Percentiles rank a stretch among this genome's conserved stretches.
These are phyloP conservation scores for Drosophila anomalipes DNA, from an alignment of 2,888 invertebrate species.

Conservation along the genomic window DNA sequence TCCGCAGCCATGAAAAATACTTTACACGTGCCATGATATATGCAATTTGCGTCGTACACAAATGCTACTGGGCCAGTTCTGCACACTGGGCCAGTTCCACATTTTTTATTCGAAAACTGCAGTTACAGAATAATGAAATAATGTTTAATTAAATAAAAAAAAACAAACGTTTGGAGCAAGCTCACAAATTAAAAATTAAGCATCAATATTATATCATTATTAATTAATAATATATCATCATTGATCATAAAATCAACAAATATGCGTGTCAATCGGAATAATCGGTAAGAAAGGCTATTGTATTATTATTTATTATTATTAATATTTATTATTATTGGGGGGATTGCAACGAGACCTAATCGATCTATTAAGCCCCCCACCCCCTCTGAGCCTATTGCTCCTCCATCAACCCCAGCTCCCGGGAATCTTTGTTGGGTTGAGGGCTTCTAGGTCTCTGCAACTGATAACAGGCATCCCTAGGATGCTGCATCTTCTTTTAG, in stretches of 20 bases:
- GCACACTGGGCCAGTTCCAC: neutral
- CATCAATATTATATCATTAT: no score
- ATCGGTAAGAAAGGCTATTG: no score
- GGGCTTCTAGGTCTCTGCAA: neutral
- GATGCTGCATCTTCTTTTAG: neutral
- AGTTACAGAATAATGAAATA: neutral
- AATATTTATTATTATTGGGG: no score
- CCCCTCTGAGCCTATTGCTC: neutral
- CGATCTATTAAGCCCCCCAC: neutral
- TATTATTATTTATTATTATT: no score
- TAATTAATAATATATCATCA: no score
- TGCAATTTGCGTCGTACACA: constrained; percentile 25
- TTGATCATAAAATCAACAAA: neutral
- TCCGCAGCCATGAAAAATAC: constrained; percentile 41
- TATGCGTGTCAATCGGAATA: no score
- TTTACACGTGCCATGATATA: constrained; percentile 31
- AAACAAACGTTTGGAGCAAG: neutral
- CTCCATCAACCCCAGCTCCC: neutral
- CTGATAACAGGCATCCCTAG: neutral
- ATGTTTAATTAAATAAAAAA: neutral
- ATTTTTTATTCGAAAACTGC: neutral
- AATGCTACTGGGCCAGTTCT: constrained; percentile 7
- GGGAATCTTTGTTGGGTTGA: neutral
- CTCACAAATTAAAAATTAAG: neutral
- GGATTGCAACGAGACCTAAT: neutral